These are phyloP conservation scores for Chelon labrosus DNA, from an alignment of 2,797 vertebrate genomes.

Conservation along the genomic window DNA sequence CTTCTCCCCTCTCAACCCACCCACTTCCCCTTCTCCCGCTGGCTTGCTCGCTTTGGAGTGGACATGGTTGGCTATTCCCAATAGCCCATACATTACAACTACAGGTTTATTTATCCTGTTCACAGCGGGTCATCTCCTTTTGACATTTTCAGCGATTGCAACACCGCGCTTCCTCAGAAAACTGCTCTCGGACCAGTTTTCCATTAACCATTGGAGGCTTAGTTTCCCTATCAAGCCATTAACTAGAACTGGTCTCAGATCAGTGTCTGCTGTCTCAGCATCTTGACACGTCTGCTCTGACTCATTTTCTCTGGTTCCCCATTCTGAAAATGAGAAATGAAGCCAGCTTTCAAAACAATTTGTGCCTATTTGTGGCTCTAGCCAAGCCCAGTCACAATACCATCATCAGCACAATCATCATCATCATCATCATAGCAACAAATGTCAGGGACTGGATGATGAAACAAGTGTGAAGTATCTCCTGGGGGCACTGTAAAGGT, in stretches of 20 bases:
- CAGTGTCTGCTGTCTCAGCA: conserved; percentile 50
- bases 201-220: conserved; percentile 38
- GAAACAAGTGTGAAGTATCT: conserved; percentile 42
- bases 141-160: conserved; percentile 43
- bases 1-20: conserved; percentile 57
- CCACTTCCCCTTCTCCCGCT: conserved; percentile 64
- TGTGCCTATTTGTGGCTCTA: conserved; percentile 69
- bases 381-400: conserved; percentile 54
- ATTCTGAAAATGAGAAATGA: conserved; percentile 63
- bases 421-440: conserved; percentile 54
- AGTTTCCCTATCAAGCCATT: conserved; percentile 31
- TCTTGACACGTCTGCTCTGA: conserved; percentile 56
- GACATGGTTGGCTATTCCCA: conserved; percentile 45
- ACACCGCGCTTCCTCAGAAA: conserved; percentile 49
- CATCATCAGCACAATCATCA: conserved; percentile 48
- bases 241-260: conserved; percentile 44
- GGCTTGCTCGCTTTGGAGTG: conserved; percentile 59
- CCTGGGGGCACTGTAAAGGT: conserved; percentile 3
- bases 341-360: conserved; percentile 60
- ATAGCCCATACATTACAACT: conserved; percentile 46
- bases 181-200: conserved; percentile 24
- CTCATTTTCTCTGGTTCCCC: conserved; percentile 69
- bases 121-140: conserved; percentile 50
- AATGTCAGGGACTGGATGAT: conserved; percentile 52
- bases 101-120: conserved; percentile 64